Evolutionary conservation across 2,113 vertebrate species (phyloP).

Genomic region (Microtus pennsylvanicus): DNA sequence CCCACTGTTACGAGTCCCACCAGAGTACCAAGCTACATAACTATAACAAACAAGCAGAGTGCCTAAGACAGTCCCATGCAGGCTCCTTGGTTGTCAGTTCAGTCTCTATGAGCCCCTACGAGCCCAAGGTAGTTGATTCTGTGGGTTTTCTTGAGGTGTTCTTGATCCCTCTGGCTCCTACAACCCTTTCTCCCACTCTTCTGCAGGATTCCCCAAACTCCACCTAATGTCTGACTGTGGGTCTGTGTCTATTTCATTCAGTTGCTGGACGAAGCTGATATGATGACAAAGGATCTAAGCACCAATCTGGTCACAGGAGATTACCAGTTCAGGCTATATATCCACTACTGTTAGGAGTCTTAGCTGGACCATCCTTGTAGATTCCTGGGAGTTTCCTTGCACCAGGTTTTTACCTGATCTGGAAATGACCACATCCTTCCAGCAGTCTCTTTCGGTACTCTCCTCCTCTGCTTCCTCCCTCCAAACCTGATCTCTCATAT

Average conservation of each 20-base stretch:
- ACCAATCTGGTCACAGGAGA: neutral
- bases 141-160: neutral
- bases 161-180: neutral
- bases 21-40: neutral
- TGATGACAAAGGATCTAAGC: neutral
- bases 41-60: neutral
- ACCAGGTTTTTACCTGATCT: neutral
- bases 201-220: neutral
- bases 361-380: neutral
- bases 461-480: neutral
- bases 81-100: neutral
- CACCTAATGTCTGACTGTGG: neutral
- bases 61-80: neutral
- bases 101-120: neutral
- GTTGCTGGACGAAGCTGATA: neutral
- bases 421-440: neutral
- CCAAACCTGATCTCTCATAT: neutral
- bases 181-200: neutral
- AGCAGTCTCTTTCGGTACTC: neutral
- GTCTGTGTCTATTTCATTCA: neutral
- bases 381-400: neutral
- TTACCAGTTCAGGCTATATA: neutral
- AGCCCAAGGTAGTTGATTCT: neutral
- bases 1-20: neutral
- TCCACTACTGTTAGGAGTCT: neutral